Percentiles rank a stretch among this genome's conserved stretches.
Conservation (phyloP, 2,113 vertebrate species). For the Sitta europaea region DNA sequence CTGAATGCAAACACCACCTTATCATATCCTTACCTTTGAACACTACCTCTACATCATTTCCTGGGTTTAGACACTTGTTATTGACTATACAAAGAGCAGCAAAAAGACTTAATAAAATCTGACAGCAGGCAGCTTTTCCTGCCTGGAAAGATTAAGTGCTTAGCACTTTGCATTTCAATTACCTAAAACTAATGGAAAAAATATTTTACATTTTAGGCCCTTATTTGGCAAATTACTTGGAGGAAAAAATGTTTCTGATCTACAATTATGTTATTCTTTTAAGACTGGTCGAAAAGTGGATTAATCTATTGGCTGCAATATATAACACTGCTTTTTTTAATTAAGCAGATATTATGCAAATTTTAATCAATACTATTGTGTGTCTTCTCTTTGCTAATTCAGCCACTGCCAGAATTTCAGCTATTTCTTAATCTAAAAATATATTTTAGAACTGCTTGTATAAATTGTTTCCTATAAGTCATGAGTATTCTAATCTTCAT, state of each 20-base stretch:
- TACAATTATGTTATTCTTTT: conserved; percentile 53
- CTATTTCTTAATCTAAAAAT: conserved; percentile 55
- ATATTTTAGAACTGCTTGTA: conserved; percentile 37
- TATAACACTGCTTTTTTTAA: conserved; percentile 5
- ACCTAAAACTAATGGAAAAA: conserved; percentile 80
- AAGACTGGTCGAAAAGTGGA: conserved; percentile 62
- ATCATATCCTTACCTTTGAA: conserved; percentile 72
- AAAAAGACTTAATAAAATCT: conserved; percentile 81
- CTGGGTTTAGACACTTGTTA: conserved; percentile 72
- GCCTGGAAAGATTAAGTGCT: conserved; percentile 76
- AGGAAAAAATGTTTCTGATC: conserved; percentile 57
- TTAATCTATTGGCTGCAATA: conserved; percentile 49
- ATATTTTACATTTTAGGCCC: conserved; percentile 74
- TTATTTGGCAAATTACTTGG: conserved; percentile 64
- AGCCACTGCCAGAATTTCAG: conserved; percentile 20
- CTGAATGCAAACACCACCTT: conserved; percentile 72
- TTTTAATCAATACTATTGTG: conserved; percentile 53
- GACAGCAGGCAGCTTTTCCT: conserved; percentile 78
- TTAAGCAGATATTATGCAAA: conserved; percentile 53
- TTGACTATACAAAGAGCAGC: conserved; percentile 72
- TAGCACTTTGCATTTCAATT: conserved; percentile 81
- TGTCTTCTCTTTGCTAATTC: background rate
- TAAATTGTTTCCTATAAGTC: conserved; percentile 66
- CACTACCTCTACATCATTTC: conserved; percentile 73
- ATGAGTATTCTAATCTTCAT: conserved; percentile 50